These are phyloP conservation scores for Choristoneura rosaceana DNA, from an alignment of 2,888 invertebrate species.

Conservation along the genomic window DNA sequence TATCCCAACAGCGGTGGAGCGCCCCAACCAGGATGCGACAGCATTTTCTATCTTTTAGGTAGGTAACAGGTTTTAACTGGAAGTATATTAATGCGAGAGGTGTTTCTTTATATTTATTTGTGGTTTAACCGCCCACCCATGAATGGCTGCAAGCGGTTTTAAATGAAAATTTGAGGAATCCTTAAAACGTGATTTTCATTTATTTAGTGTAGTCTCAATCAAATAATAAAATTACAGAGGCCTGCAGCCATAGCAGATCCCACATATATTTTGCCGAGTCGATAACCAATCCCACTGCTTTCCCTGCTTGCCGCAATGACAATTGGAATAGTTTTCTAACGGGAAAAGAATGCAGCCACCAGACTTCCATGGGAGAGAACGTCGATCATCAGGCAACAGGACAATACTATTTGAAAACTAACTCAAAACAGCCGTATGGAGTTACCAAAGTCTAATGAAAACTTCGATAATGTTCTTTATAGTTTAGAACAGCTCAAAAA, in stretches of 20 bases:
- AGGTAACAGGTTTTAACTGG: not conserved
- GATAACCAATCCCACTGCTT: constrained; percentile 79
- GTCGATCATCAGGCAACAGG: constrained; percentile 73
- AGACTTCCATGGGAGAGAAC: constrained; percentile 84
- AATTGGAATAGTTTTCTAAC: constrained; percentile 68
- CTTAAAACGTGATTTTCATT: too few species aligned
- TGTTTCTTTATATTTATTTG: too few species aligned
- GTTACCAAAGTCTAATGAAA: constrained; percentile 28
- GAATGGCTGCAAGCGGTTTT: too few species aligned
- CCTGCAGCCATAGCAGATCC: constrained; percentile 88
- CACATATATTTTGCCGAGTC: constrained; percentile 87
- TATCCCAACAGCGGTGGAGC: constrained; percentile 88
- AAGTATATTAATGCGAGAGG: too few species aligned
- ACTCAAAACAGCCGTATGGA: constrained; percentile 81
- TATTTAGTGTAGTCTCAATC: too few species aligned
- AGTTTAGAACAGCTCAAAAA: too few species aligned
- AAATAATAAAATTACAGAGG: constrained; percentile 71
- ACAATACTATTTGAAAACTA: constrained; percentile 86
- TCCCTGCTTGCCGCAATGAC: constrained; percentile 82
- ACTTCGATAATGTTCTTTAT: not conserved
- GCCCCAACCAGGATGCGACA: constrained; percentile 88
- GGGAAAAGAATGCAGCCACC: constrained; percentile 52
- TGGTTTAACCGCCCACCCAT: too few species aligned
- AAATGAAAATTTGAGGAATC: too few species aligned
- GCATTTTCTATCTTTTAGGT: constrained; percentile 64